These are phyloP conservation scores for Napeogenes inachia DNA, from an alignment of 2,888 invertebrate species.

Conservation along the genomic window DNA sequence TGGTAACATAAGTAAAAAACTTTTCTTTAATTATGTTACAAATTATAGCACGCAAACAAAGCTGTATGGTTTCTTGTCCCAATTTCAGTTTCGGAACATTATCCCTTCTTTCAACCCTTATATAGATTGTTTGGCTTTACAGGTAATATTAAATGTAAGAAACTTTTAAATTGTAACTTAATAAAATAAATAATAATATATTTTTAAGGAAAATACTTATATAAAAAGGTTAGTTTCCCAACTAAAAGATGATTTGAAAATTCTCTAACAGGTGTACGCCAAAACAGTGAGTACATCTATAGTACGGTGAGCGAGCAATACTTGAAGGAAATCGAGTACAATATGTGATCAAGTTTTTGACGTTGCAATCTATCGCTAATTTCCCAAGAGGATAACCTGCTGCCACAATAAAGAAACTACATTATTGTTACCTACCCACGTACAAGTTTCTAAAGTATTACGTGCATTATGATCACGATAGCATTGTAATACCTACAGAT, in stretches of 20 bases:
- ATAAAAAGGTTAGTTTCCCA: neutral
- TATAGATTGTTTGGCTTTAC: too few relatives aligned
- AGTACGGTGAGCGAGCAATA: constrained; percentile 45
- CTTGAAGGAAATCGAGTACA: constrained; percentile 58
- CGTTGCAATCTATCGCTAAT: constrained; percentile 71
- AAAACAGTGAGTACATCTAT: constrained; percentile 24
- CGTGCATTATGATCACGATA: constrained; percentile 16
- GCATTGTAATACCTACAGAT: constrained; percentile 4
- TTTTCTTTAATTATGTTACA: too few relatives aligned
- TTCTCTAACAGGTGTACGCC: too few relatives aligned
- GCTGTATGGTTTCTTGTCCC: too few relatives aligned
- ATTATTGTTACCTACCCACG: constrained; percentile 54
- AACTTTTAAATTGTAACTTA: too few relatives aligned
- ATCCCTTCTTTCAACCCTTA: too few relatives aligned
- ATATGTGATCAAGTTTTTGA: constrained; percentile 71
- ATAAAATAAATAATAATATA: too few relatives aligned
- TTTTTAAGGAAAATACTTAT: too few relatives aligned
- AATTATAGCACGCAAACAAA: too few relatives aligned
- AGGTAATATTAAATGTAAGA: too few relatives aligned
- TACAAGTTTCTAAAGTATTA: constrained; percentile 27
- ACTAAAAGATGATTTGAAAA: neutral
- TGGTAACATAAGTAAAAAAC: too few relatives aligned
- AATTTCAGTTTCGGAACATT: too few relatives aligned
- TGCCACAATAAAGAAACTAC: constrained; percentile 68
- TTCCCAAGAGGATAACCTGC: constrained; percentile 67